These are phyloP conservation scores for Dufourea novaeangliae DNA, from an alignment of 1,140 invertebrate species.

Conservation along the genomic window DNA sequence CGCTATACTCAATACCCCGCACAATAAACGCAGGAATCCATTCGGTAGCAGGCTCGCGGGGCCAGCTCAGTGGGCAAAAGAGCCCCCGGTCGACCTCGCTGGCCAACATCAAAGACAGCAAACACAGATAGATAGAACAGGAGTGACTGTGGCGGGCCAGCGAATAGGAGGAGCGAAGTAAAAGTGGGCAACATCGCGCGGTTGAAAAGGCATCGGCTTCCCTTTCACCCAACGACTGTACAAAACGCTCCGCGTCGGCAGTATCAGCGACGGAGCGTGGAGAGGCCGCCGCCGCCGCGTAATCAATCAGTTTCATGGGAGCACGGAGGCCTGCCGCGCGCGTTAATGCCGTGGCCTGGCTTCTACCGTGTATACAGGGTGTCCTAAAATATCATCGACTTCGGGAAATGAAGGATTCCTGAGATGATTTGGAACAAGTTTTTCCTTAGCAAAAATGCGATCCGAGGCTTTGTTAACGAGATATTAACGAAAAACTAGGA, in stretches of 20 bases:
- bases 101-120: conserved; percentile 44
- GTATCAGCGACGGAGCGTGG: conserved; percentile 55
- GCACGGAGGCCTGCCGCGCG: conserved; percentile 58
- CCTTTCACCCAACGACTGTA: conserved; percentile 64
- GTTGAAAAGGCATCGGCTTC: conserved; percentile 70
- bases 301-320: conserved; percentile 76
- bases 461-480: too few species aligned
- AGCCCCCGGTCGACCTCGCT: not conserved
- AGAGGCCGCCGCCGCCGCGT: conserved; percentile 69
- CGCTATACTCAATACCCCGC: not conserved
- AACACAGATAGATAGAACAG: too few species aligned
- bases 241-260: conserved; percentile 50
- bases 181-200: conserved; percentile 58
- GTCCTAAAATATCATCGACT: too few species aligned
- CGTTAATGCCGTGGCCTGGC: too few species aligned
- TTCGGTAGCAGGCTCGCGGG: not conserved
- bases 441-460: too few species aligned
- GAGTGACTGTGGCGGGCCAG: conserved; percentile 13
- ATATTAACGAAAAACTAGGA: too few species aligned
- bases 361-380: too few species aligned
- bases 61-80: not conserved
- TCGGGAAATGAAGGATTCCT: too few species aligned
- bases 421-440: too few species aligned
- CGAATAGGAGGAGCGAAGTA: conserved; percentile 41
- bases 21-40: not conserved